Evolutionary conservation across 2,888 invertebrate species (phyloP).

Genomic region (Drosophila recens): DNA sequence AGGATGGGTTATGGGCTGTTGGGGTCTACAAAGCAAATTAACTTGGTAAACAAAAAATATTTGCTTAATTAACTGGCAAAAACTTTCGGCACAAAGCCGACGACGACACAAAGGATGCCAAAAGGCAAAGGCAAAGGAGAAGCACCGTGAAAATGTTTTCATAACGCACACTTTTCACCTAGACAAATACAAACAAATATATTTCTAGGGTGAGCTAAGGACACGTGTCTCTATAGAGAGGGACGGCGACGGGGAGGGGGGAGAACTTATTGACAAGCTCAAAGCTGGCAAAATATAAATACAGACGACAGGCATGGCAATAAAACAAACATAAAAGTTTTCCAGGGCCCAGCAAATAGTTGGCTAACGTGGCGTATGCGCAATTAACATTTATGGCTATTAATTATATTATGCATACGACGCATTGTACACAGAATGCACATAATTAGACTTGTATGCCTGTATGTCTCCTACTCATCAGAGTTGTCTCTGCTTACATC

Average conservation of each 20-base stretch:
- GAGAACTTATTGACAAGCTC: slow-evolving; percentile 57
- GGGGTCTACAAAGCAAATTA: slow-evolving; percentile 63
- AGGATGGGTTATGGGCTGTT: slow-evolving; percentile 25
- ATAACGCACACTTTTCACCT: slow-evolving; percentile 71
- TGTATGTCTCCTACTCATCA: background rate
- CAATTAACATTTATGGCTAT: slow-evolving; percentile 80
- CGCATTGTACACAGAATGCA: slow-evolving; percentile 38
- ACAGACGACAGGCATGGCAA: slow-evolving; percentile 18
- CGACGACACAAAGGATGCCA: slow-evolving; percentile 41
- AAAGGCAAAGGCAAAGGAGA: slow-evolving; percentile 19
- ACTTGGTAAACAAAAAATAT: slow-evolving; percentile 72
- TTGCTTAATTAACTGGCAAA: slow-evolving; percentile 81
- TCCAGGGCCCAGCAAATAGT: slow-evolving; percentile 46
- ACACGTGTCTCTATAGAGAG: slow-evolving; percentile 47
- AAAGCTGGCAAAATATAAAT: slow-evolving; percentile 34
- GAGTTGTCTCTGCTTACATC: slow-evolving; percentile 20
- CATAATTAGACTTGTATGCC: slow-evolving; percentile 18
- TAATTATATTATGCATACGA: slow-evolving; percentile 75
- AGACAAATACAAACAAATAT: slow-evolving; percentile 44
- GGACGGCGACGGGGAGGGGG: slow-evolving; percentile 31
- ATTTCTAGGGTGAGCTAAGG: slow-evolving; percentile 17
- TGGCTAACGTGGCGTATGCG: slow-evolving; percentile 74
- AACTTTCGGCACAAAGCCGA: slow-evolving; percentile 63
- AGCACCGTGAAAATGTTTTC: slow-evolving; percentile 62
- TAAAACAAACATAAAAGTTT: slow-evolving; percentile 29